Base-by-base conservation (phyloP, 1,140 invertebrate genomes). In the Atta texana region DNA sequence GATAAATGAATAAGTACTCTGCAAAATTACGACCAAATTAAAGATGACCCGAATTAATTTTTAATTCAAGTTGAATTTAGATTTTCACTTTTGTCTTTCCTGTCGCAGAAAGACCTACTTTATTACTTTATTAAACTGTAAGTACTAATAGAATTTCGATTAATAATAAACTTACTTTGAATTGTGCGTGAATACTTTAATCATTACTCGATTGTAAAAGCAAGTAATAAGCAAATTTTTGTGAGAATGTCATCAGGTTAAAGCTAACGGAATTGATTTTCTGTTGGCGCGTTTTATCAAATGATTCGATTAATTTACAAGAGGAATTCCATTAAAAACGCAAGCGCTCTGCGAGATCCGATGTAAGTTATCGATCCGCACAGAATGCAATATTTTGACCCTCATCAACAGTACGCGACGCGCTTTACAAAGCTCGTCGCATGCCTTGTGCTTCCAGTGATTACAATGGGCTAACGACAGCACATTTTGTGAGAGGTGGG, bases 401-500 rank as follows among this genome's bases (percentile, higher is more conserved):
- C 44, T 78, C 76, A 51, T 66, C 61, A 51, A 59, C 55, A 16
- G 18, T 6, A 44, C 57, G 24, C 44, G 63, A n/a, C n/a, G n/a
- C n/a, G n/a, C 28, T 80, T 80, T 53, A 44, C 39, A 12, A 39
- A 69, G 18, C 18, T 69, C 53, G 31, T 81, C 77, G 64, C 64
- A 51, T 69, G 64, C 31, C 34, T 55, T 53, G 28, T 18, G 24
- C 18, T 59, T 10, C 3, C 34, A 21, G 24, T 66, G 44, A 21
- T 49, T 59, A 51, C 51, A 18, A 6, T 2, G 24, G 53, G 24
- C 34, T 72, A 72, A 82, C 68, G 68, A 82, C 78, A 24, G 24
- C 18, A 12, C 12, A 31, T 78, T 78, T 78, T 53, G 63, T 3
- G 66, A 1, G 44, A 28, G 14, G 3, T 6, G 34, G 49, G 7